A percentile compares a stretch with the other conserved stretches of the same genome.
phyloP scores from a whole-genome alignment of 2,113 vertebrate genomes.

The Helogale parvula region DNA sequence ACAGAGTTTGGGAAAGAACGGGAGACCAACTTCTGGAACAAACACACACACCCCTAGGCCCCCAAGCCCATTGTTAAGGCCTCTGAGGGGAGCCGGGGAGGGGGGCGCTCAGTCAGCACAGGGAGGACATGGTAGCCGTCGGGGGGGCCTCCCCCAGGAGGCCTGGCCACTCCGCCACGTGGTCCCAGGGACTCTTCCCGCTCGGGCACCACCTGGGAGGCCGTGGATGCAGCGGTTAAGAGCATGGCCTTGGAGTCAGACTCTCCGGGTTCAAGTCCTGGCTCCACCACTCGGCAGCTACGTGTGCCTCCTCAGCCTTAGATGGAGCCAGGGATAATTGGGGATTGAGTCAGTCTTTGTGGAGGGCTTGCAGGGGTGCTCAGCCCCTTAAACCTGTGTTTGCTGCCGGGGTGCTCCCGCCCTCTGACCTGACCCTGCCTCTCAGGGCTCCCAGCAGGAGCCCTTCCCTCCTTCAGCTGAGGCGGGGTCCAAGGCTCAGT shows the following conservation, averaged over 20 bases:
- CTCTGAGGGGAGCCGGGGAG: neutral
- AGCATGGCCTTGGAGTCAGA: neutral
- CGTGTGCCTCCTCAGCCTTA: neutral
- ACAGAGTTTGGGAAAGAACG: neutral
- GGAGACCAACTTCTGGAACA: neutral
- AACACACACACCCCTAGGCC: neutral
- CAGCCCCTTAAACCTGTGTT: neutral
- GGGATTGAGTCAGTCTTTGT: neutral
- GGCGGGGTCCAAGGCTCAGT: neutral
- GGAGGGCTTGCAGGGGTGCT: neutral
- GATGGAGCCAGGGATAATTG: neutral
- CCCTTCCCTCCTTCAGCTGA: neutral
- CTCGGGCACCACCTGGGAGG: neutral
- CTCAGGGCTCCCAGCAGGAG: neutral
- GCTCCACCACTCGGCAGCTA: neutral
- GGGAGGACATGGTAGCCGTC: neutral
- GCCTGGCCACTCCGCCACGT: no score
- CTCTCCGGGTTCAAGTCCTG: neutral
- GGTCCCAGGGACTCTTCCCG: neutral
- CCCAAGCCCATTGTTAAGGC: neutral
- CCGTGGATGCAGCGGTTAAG: rapidly evolving
- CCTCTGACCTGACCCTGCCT: neutral
- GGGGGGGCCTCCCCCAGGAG: neutral
- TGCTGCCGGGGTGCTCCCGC: neutral
- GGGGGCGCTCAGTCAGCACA: neutral